A percentile compares a stretch with the other conserved stretches of the same genome.
Evolutionary conservation across 1,140 invertebrate genomes (phyloP).

Genomic region (Glossosoma conforme): DNA sequence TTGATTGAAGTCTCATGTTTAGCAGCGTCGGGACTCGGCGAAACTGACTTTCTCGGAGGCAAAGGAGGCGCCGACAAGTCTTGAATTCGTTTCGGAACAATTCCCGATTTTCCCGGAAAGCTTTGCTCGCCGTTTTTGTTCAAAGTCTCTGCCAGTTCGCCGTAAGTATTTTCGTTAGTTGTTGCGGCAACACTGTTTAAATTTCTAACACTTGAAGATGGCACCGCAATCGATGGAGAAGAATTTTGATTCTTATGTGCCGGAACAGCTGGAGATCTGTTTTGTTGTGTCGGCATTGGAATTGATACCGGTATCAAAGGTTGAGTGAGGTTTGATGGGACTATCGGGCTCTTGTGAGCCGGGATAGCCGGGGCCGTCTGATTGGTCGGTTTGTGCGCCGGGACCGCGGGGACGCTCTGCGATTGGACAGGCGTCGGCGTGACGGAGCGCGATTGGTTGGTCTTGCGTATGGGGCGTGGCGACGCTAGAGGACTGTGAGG

Average conservation of each 20-base stretch:
- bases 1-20: conserved; percentile 5
- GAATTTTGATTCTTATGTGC: conserved; percentile 23
- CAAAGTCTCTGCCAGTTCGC: conserved; percentile 18
- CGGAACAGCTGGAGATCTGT: conserved; percentile 19
- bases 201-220: conserved; percentile 23
- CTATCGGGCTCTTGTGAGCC: conserved; percentile 9
- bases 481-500: conserved; percentile 41
- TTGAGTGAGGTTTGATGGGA: too few relatives aligned
- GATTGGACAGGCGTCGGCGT: conserved; percentile 21
- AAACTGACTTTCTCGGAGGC: conserved; percentile 44
- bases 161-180: conserved; percentile 41
- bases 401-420: conserved; percentile 8
- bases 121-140: conserved; percentile 8
- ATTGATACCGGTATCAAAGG: not conserved
- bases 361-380: conserved; percentile 10
- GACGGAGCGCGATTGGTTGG: conserved; percentile 25
- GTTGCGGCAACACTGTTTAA: conserved; percentile 23
- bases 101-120: conserved; percentile 26
- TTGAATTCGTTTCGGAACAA: conserved; percentile 28
- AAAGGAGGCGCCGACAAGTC: conserved; percentile 45
- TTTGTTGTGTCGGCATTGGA: not conserved
- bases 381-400: conserved; percentile 15
- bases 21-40: conserved; percentile 33
- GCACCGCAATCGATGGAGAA: conserved; percentile 8
- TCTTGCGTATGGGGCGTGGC: conserved; percentile 36